These are phyloP conservation scores for Salvelinus alpinus DNA, from an alignment of 2,113 vertebrate species.

Conservation along the genomic window DNA sequence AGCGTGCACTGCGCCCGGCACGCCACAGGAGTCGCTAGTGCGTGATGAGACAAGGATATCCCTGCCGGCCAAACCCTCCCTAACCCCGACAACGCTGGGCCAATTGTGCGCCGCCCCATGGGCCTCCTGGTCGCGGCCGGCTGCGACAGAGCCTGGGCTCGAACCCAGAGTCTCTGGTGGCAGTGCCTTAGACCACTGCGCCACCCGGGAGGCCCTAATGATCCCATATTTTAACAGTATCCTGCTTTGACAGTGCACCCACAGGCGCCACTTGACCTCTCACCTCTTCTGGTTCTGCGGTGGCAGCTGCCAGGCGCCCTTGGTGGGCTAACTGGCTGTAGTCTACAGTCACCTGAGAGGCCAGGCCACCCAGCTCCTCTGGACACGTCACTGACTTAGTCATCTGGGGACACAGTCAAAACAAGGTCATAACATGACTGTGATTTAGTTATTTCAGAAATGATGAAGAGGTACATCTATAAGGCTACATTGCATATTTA, in stretches of 20 bases:
- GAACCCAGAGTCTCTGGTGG: no score
- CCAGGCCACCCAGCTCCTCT: conserved; percentile 94
- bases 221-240: neutral
- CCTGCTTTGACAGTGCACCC: neutral
- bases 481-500: neutral
- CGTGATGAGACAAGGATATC: no score
- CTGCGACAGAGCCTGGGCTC: no score
- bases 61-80: no score
- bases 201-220: neutral
- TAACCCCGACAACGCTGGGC: no score
- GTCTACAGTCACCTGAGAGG: conserved; percentile 96
- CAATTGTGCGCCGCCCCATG: no score
- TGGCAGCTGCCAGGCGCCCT: conserved; percentile 92
- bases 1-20: no score
- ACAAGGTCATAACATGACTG: no score
- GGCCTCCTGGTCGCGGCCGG: no score
- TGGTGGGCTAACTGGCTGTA: conserved; percentile 95
- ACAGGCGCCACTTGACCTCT: conserved; percentile 20
- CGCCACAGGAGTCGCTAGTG: no score
- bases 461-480: neutral
- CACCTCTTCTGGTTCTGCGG: conserved; percentile 95
- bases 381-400: conserved; percentile 98
- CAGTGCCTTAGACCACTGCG: no score
- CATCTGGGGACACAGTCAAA: conserved; percentile 79
- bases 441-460: neutral